Evolutionary conservation across 2,888 invertebrate species (phyloP).

Genomic region (Aethes cnicana): DNA sequence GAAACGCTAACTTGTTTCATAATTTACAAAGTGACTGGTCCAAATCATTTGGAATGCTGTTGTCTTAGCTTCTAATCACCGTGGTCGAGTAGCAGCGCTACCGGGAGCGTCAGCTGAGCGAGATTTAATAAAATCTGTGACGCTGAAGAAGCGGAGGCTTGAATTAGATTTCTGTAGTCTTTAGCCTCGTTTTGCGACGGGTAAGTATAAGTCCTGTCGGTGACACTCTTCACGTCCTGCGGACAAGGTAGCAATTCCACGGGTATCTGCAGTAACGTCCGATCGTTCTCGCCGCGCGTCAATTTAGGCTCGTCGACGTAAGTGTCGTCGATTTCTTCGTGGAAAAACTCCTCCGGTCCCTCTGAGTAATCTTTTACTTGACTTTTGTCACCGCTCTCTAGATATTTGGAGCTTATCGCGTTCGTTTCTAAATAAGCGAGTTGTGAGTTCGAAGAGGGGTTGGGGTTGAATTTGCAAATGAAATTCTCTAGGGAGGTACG

Average conservation of each 20-base stretch:
- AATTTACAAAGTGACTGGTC: conserved; percentile 30
- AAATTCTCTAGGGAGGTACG: conserved; percentile 87
- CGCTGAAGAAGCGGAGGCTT: conserved; percentile 47
- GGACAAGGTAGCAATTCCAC: conserved; percentile 83
- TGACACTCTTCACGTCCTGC: conserved; percentile 83
- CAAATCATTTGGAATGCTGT: conserved; percentile 25
- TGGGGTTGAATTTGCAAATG: conserved; percentile 85
- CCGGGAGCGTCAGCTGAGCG: neutral
- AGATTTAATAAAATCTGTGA: conserved; percentile 22
- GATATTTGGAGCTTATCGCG: conserved; percentile 62
- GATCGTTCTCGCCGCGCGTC: conserved; percentile 66
- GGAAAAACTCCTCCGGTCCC: conserved; percentile 61
- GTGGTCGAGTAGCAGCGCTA: conserved; percentile 19
- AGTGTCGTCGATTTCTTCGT: conserved; percentile 67
- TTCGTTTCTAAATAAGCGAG: conserved; percentile 69
- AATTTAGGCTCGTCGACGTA: conserved; percentile 68
- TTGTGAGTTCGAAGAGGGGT: conserved; percentile 65
- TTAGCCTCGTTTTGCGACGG: conserved; percentile 83
- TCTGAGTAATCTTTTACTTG: conserved; percentile 65
- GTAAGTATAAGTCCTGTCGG: conserved; percentile 79
- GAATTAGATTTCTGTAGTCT: conserved; percentile 74
- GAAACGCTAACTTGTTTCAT: conserved; percentile 26
- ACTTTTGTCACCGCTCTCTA: conserved; percentile 62
- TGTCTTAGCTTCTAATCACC: conserved; percentile 15
- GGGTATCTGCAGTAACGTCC: conserved; percentile 79